Conservation (phyloP, 2,113 vertebrate genomes). For the Semnopithecus entellus region DNA sequence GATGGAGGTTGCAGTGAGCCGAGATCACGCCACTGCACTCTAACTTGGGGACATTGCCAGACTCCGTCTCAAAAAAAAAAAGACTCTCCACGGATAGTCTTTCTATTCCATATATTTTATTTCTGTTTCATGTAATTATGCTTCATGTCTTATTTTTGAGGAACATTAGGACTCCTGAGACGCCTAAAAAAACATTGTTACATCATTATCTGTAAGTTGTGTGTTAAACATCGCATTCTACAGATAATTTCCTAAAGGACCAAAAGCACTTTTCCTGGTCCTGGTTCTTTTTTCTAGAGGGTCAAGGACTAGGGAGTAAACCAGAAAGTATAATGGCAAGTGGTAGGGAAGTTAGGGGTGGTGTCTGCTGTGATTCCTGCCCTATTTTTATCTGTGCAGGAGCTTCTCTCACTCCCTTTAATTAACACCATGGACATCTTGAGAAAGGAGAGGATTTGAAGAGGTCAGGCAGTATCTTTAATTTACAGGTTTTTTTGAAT, state of each 20-base stretch:
- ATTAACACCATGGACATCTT: not conserved
- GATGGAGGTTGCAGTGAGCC: no score
- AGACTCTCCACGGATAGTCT: not conserved
- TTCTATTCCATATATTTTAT: not conserved
- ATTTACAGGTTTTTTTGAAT: not conserved
- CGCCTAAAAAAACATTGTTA: not conserved
- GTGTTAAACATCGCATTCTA: not conserved
- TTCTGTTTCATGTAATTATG: not conserved
- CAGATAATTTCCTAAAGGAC: not conserved
- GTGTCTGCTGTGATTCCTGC: not conserved
- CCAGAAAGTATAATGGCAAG: not conserved
- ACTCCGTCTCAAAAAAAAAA: no score
- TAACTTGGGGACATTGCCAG: no score
- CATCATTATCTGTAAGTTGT: not conserved
- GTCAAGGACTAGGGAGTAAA: not conserved
- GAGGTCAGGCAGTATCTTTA: not conserved
- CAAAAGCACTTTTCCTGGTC: not conserved
- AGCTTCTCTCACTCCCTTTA: not conserved
- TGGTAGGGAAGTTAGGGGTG: not conserved
- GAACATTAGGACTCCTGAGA: not conserved
- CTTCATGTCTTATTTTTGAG: not conserved
- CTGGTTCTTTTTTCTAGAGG: not conserved
- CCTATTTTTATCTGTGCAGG: not conserved
- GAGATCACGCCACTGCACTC: no score
- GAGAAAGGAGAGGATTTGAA: not conserved